Percentiles rank a stretch among this genome's conserved stretches.
phyloP scores from a whole-genome alignment of 2,888 invertebrate species.

The Cantharis rufa region DNA sequence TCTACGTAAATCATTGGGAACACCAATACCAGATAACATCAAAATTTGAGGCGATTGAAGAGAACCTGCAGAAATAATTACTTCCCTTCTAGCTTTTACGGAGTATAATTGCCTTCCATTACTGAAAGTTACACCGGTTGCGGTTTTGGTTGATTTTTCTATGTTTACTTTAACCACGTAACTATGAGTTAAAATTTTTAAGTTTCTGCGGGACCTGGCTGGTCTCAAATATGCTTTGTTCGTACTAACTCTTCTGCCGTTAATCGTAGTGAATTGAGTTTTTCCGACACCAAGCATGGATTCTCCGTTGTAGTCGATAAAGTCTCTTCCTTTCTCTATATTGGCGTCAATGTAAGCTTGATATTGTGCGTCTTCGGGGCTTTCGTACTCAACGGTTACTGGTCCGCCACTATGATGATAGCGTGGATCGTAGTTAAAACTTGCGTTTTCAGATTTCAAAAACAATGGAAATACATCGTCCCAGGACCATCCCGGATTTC shows the following conservation, averaged over 20 bases:
- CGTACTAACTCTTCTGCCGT: conserved; percentile 62
- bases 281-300: conserved; percentile 65
- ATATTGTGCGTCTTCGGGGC: conserved; percentile 60
- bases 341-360: conserved; percentile 68
- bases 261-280: conserved; percentile 63
- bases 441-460: conserved; percentile 41
- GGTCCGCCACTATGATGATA: conserved; percentile 69
- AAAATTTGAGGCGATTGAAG: conserved; percentile 82
- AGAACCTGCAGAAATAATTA: conserved; percentile 76
- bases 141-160: conserved; percentile 60
- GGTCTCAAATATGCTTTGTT: conserved; percentile 73
- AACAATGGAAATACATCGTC: conserved; percentile 46
- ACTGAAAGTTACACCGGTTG: conserved; percentile 68
- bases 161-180: conserved; percentile 68
- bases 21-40: conserved; percentile 81
- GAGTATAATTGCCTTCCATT: conserved; percentile 61
- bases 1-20: conserved; percentile 62
- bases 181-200: conserved; percentile 70
- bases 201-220: conserved; percentile 64
- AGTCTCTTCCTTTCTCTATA: conserved; percentile 67
- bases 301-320: conserved; percentile 68
- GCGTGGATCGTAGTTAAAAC: conserved; percentile 61
- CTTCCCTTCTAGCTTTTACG: conserved; percentile 69
- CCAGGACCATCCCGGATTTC: conserved; percentile 55
- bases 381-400: conserved; percentile 66